Percentiles rank a stretch among this genome's conserved stretches.
These are phyloP conservation scores for Chlamydotis undulata DNA, from an alignment of 2,113 vertebrate genomes.

Conservation along the genomic window DNA sequence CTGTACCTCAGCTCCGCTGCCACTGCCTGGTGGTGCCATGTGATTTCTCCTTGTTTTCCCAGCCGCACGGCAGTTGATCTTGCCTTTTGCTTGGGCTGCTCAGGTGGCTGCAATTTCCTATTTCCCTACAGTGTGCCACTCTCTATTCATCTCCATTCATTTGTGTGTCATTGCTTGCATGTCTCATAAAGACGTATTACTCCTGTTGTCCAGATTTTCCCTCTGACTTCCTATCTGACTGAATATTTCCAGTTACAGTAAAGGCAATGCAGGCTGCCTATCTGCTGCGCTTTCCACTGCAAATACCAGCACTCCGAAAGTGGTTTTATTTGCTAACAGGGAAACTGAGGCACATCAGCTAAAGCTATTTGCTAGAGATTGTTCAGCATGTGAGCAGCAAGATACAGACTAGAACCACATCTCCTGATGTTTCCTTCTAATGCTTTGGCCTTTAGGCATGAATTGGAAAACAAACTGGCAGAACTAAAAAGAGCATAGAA, in stretches of 20 bases:
- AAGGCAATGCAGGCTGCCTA: not conserved
- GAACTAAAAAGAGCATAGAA: not conserved
- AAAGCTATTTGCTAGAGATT: not conserved
- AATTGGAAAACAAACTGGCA: not conserved
- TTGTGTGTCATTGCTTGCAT: not conserved
- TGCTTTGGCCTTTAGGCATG: not conserved
- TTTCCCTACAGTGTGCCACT: not conserved
- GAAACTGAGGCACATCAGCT: not conserved
- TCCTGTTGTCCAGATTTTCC: not conserved
- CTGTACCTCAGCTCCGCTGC: not conserved
- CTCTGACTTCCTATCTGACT: not conserved
- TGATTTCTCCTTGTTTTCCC: not conserved
- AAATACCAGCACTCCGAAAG: not conserved
- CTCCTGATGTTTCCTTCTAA: not conserved
- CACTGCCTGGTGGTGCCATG: not conserved
- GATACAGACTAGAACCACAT: not conserved
- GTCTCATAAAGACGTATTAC: not conserved
- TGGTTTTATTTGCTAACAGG: not conserved
- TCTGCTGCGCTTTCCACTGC: not conserved
- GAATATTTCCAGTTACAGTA: not conserved
- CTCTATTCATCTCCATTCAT: not conserved
- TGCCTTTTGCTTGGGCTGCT: not conserved
- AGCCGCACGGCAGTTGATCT: not conserved
- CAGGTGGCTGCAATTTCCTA: not conserved
- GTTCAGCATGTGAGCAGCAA: not conserved